Evolutionary conservation across 1,140 invertebrate species (phyloP), one percentile per base, ranked within the genome.

Genomic region (Drosophila chauvacae): DNA sequence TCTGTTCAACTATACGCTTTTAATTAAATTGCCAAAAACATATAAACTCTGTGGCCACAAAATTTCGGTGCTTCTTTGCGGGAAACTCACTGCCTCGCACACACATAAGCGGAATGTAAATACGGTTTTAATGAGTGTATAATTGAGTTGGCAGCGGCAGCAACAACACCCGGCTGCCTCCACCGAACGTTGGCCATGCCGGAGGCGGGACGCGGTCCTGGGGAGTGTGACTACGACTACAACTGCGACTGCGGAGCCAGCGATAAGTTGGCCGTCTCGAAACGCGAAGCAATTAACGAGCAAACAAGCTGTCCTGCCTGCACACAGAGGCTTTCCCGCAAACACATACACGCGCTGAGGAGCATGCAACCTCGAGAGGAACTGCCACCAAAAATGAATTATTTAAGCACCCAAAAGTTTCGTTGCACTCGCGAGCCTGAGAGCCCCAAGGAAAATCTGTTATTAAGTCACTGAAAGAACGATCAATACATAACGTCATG

Each of bases 111-210:
- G 66, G 51, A 70, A 68, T 58, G 76, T 73, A 79, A 79, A 79
- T 73, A 65, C 61, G 61, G 39, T 79, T 79, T 79, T 73, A 79
- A 79, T 79, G 76, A 79, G 76, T 71, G 74, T 72, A 79, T 79
- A 79, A 79, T 79, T 79, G 68, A 79, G 76, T 79, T 79, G 64
- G 60, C 50, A 65, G 58, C 65, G 62, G 51, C 75, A 61, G 56
- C 23, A 75, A 61, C 62, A 77, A 70, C 66, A 42, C 23, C 23
- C 23, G 23, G 23, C 23, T 23, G 10, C 18, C 48, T 10, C 26
- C 41, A 45, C 48, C 28, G 28, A 35, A 37, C 50, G 37, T 35
- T 45, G 66, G 59, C 41, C 18, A 13, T 20, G 44, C 18, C 44
- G 37, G 39, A 53, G 18, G 28, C 44, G 16, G 51, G 42, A 33